Conservation (phyloP, 2,888 invertebrate genomes). For the Atherix ibis region DNA sequence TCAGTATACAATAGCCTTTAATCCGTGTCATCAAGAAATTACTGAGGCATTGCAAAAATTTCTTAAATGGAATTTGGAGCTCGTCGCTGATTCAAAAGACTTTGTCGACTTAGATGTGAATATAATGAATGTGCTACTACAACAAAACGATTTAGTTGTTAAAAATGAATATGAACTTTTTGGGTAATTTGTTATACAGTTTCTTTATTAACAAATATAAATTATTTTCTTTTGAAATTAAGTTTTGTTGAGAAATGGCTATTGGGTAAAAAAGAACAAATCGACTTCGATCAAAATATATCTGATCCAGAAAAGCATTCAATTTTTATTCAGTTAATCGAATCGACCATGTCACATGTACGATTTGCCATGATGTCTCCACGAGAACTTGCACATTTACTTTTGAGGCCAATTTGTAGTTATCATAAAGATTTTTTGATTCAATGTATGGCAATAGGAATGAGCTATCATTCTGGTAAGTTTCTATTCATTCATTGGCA, state of each 20-base stretch:
- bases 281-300: conserved; percentile 34
- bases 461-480: conserved; percentile 69
- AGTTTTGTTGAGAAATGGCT: conserved; percentile 68
- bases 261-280: conserved; percentile 46
- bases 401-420: conserved; percentile 61
- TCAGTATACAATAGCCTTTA: conserved; percentile 75
- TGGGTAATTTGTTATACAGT: conserved; percentile 34
- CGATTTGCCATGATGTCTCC: conserved; percentile 93
- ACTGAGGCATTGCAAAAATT: conserved; percentile 60
- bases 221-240: conserved; percentile 5
- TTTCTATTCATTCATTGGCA: too few relatives aligned
- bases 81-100: conserved; percentile 61
- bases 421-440: conserved; percentile 76
- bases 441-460: conserved; percentile 73
- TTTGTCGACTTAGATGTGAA: conserved; percentile 71
- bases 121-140: conserved; percentile 55
- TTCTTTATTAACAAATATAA: neutral
- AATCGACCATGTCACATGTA: conserved; percentile 59
- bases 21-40: conserved; percentile 37
- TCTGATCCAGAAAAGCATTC: conserved; percentile 37
- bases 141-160: conserved; percentile 76
- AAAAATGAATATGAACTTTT: conserved; percentile 78
- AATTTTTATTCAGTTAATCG: conserved; percentile 52
- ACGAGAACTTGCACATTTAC: conserved; percentile 64
- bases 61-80: conserved; percentile 81